Evolutionary conservation across 2,888 invertebrate genomes (phyloP), one percentile per base, ranked within the genome.

Genomic region (Macrophya annulata): DNA sequence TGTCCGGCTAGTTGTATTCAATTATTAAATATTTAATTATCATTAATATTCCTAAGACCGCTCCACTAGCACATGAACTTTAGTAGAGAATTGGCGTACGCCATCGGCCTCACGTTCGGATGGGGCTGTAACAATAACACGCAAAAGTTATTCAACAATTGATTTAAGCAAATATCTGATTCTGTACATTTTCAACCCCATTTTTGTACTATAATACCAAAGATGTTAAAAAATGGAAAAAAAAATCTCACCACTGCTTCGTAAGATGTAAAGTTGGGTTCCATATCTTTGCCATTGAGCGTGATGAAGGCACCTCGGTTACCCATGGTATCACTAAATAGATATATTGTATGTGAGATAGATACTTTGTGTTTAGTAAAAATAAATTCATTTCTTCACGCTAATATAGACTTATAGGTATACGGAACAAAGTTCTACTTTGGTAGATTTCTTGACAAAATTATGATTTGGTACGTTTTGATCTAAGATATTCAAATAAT

Each of bases 301-400:
- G 96, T 99, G 92, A 99, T 99, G 94, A 98, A 99, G 91, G 99
- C 99, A 93, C 99, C 99, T 94, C 97, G 97, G 95, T 99, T 99
- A 91, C 98, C 99, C 98, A 99, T 99, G 86, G 98, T 98, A 96
- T 99, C 99, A 96, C 99, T 99, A 94, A 65, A 95, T 95, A 85
- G 87, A 85, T 88, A 88, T 90, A 65, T 72, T 81, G 31, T 76
- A 85, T 72, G 79, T 43, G 68, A 74, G n/a, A 40, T 12, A 0
- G 21, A 21, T 74, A n/a, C 6, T 43, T 48, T 48, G 21, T 15
- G n/a, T 74, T 21, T 15, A 74, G 45, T 45, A 31, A 9, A 74
- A 74, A 74, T 74, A n/a, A n/a, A n/a, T 45, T 74, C 68, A 15
- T 15, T 10, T 55, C 12, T 48, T 17, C 55, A 55, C 4, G n/a